These are phyloP conservation scores for Eolophus roseicapilla DNA, from an alignment of 2,113 vertebrate species.

Conservation along the genomic window DNA sequence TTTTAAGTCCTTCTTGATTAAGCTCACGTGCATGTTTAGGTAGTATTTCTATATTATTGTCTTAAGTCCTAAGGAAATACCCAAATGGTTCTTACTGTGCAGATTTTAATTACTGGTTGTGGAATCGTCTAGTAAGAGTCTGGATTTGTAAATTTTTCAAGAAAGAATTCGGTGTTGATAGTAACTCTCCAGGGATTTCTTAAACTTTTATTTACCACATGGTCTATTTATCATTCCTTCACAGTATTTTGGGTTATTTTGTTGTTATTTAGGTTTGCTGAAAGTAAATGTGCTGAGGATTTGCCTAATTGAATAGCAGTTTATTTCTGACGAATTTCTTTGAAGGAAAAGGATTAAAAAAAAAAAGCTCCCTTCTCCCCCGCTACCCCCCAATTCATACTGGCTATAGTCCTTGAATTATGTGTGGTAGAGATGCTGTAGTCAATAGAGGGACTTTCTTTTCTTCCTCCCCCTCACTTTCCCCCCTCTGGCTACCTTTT, in stretches of 20 bases:
- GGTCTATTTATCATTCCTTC: background rate
- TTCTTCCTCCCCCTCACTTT: background rate
- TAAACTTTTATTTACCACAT: slow-evolving; percentile 25
- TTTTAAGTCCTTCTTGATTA: background rate
- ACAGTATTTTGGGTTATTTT: background rate
- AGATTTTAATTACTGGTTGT: slow-evolving; percentile 14
- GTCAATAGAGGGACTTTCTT: slow-evolving; percentile 32
- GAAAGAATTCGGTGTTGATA: background rate
- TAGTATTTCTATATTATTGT: background rate
- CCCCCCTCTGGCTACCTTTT: background rate
- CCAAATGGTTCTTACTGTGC: background rate
- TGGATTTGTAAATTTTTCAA: background rate
- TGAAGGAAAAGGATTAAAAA: slow-evolving; percentile 7
- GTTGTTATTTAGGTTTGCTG: slow-evolving; percentile 44
- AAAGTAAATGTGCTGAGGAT: slow-evolving; percentile 45
- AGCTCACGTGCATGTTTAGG: background rate
- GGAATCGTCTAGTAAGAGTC: background rate
- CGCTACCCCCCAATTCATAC: background rate
- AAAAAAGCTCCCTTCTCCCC: background rate
- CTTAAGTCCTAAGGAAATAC: background rate
- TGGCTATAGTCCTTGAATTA: background rate
- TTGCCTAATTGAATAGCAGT: slow-evolving; percentile 37
- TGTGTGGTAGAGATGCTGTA: slow-evolving; percentile 45
- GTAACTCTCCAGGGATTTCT: slow-evolving; percentile 26
- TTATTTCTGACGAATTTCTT: slow-evolving; percentile 40